Conservation (phyloP, 2,888 invertebrate species). For the Lysandra coridon region DNA sequence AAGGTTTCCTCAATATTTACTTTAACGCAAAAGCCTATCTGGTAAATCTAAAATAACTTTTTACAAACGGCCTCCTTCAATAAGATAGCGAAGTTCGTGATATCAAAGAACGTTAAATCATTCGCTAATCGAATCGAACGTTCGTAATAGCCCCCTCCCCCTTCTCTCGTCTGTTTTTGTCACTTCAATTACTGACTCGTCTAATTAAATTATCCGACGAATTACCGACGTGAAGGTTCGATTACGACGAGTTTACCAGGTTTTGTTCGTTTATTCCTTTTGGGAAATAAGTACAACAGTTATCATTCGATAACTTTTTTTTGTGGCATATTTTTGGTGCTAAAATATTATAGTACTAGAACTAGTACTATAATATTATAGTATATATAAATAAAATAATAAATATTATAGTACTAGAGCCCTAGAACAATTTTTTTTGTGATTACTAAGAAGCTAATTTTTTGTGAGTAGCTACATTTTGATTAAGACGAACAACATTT, state of each 20-base stretch:
- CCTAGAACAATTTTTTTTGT: no score
- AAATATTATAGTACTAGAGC: background rate
- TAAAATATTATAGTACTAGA: background rate
- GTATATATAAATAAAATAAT: no score
- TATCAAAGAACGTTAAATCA: conserved; percentile 25
- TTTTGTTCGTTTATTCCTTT: background rate
- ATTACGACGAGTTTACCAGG: background rate
- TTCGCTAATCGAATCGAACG: conserved; percentile 28
- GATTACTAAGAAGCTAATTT: no score
- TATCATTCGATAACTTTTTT: background rate
- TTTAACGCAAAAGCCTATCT: background rate
- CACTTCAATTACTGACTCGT: conserved; percentile 46
- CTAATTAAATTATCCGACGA: conserved; percentile 37
- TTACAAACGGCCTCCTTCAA: background rate
- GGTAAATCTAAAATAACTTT: background rate
- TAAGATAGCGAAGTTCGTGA: background rate
- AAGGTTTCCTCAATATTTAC: no score
- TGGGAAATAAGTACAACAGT: background rate
- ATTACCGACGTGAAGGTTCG: conserved; percentile 20
- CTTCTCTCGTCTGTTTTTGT: conserved; percentile 42
- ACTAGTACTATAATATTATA: no score
- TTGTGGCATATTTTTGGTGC: background rate
- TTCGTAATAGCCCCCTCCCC: conserved; percentile 16
- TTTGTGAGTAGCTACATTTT: no score
- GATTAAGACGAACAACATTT: no score